A percentile compares a stretch with the other conserved stretches of the same genome.
phyloP scores from a whole-genome alignment of 2,888 invertebrate species.

The Tipula lateralis region DNA sequence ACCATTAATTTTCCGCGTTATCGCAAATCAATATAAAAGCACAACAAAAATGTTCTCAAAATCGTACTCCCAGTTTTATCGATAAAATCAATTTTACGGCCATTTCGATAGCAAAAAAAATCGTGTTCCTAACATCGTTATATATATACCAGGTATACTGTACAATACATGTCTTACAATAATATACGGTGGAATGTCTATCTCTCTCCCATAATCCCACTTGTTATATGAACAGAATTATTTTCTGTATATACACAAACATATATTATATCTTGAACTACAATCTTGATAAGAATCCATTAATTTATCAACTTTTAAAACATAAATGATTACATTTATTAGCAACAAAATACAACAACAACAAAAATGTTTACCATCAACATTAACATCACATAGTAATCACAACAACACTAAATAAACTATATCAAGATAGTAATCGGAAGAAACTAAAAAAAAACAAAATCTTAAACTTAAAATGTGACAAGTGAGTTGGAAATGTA shows the following conservation, averaged over 20 bases:
- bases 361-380: slow-evolving; percentile 13
- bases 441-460: background rate
- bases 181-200: background rate
- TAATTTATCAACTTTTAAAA: slow-evolving; percentile 19
- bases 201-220: background rate
- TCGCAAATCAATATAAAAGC: background rate
- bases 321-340: slow-evolving; percentile 24
- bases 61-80: slow-evolving; percentile 7
- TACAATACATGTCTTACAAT: background rate
- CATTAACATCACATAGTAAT: slow-evolving; percentile 24
- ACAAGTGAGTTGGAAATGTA: slow-evolving; percentile 19
- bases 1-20: background rate
- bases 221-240: background rate
- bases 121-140: slow-evolving; percentile 11
- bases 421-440: slow-evolving; percentile 15
- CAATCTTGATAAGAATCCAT: slow-evolving; percentile 11
- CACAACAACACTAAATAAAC: slow-evolving; percentile 24
- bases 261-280: background rate
- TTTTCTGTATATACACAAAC: background rate
- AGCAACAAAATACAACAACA: background rate
- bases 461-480: background rate
- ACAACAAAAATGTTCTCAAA: background rate
- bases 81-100: background rate
- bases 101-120: background rate
- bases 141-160: background rate